Evolutionary conservation across 2,888 invertebrate species (phyloP).

Genomic region (Megastigmus dorsalis): DNA sequence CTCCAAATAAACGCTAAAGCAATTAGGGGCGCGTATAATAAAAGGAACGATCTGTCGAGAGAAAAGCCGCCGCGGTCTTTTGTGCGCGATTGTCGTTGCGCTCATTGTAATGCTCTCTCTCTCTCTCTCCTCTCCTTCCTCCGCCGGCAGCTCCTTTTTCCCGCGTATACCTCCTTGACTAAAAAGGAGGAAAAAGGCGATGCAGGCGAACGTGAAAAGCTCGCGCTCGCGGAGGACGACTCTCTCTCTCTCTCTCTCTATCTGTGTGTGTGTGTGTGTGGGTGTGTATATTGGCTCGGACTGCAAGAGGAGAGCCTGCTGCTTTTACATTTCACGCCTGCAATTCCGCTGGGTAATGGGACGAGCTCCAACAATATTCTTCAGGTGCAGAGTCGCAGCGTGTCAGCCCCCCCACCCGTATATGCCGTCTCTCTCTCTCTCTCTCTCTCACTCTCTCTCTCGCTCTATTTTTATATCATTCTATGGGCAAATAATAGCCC

Average conservation of each 20-base stretch:
- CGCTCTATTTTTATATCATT: constrained; percentile 51
- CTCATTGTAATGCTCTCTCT: constrained; percentile 28
- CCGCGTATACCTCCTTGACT: too few species aligned
- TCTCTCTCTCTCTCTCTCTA: too few species aligned
- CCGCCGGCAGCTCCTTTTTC: too few species aligned
- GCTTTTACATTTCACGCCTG: constrained; percentile 56
- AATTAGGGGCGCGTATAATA: not conserved
- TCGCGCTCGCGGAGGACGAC: too few species aligned
- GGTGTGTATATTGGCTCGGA: too few species aligned
- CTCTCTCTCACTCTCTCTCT: not conserved
- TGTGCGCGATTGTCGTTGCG: constrained; percentile 30
- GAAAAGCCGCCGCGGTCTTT: not conserved
- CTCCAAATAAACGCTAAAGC: not conserved
- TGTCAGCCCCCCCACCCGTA: too few species aligned
- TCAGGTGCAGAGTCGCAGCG: constrained; percentile 8
- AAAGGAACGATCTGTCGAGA: not conserved
- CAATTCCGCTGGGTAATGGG: constrained; percentile 57
- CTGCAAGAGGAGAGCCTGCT: too few species aligned
- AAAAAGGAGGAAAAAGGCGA: not conserved
- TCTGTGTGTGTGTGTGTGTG: too few species aligned
- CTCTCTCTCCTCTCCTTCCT: not conserved
- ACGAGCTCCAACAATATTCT: constrained; percentile 52
- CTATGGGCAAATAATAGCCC: constrained; percentile 49
- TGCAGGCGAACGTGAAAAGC: not conserved
- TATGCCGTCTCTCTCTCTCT: not conserved